Evolutionary conservation across 2,113 vertebrate genomes (phyloP).

Genomic region (Probosciger aterrimus): DNA sequence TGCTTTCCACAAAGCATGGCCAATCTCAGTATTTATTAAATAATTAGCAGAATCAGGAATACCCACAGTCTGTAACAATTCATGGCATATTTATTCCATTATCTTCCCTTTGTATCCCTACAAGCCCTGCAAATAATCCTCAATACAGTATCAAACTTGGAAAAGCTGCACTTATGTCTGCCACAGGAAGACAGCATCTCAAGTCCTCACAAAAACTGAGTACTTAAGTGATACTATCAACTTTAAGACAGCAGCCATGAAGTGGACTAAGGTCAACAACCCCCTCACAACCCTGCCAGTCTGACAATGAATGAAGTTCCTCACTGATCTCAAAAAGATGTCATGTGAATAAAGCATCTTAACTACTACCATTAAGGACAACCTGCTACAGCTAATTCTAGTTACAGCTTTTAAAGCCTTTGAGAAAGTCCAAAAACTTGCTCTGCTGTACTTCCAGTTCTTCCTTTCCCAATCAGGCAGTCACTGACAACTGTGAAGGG

Average conservation of each 20-base stretch:
- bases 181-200: neutral
- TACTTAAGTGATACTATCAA: neutral
- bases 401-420: neutral
- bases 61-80: neutral
- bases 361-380: neutral
- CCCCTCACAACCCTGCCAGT: neutral
- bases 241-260: neutral
- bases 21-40: rapidly evolving
- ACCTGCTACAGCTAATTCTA: neutral
- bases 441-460: neutral
- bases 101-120: neutral
- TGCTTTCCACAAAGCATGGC: neutral
- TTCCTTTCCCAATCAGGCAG: neutral
- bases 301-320: neutral
- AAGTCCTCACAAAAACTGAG: rapidly evolving
- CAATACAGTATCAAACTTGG: neutral
- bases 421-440: neutral
- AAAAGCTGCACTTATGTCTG: neutral
- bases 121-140: neutral
- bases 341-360: neutral
- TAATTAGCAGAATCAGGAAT: neutral
- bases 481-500: neutral
- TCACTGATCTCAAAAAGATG: neutral
- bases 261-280: neutral
- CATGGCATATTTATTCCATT: neutral